These are phyloP conservation scores for Phocides pigmalion DNA, from an alignment of 1,140 invertebrate species.

Conservation along the genomic window DNA sequence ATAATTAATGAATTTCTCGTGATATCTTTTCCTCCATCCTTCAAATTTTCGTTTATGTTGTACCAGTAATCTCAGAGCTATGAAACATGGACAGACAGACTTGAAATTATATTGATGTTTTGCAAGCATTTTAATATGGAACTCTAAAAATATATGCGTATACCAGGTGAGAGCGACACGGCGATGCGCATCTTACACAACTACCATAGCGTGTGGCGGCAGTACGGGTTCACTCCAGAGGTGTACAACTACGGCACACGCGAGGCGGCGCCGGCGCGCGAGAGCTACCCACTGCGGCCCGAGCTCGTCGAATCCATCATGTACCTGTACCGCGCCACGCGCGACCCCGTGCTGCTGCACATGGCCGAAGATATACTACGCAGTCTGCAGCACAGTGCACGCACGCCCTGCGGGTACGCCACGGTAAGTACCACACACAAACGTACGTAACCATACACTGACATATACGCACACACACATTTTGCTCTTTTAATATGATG, in stretches of 20 bases:
- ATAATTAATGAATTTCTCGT: no score
- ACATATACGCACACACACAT: background rate
- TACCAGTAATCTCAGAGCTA: no score
- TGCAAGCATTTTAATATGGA: no score
- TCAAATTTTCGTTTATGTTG: no score
- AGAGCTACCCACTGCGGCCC: conserved; percentile 97
- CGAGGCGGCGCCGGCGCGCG: conserved; percentile 92
- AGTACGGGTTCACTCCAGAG: conserved; percentile 98
- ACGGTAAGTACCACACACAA: conserved; percentile 84
- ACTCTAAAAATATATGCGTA: background rate
- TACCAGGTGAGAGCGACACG: conserved; percentile 93
- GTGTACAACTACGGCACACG: conserved; percentile 97
- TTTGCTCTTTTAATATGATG: no score
- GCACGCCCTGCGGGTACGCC: conserved; percentile 98
- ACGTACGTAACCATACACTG: no score
- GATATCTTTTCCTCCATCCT: no score
- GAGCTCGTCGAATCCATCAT: conserved; percentile 98
- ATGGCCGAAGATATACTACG: conserved; percentile 95
- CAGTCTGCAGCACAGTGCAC: conserved; percentile 95
- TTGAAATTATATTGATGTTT: no score
- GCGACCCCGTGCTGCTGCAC: conserved; percentile 95
- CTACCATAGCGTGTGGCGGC: conserved; percentile 97
- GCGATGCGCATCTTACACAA: conserved; percentile 97
- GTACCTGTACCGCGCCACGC: conserved; percentile 97
- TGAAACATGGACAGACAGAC: no score